Percentiles rank a stretch among this genome's conserved stretches.
Conservation (phyloP, 1,140 invertebrate genomes). For the Chionoecetes opilio region DNA sequence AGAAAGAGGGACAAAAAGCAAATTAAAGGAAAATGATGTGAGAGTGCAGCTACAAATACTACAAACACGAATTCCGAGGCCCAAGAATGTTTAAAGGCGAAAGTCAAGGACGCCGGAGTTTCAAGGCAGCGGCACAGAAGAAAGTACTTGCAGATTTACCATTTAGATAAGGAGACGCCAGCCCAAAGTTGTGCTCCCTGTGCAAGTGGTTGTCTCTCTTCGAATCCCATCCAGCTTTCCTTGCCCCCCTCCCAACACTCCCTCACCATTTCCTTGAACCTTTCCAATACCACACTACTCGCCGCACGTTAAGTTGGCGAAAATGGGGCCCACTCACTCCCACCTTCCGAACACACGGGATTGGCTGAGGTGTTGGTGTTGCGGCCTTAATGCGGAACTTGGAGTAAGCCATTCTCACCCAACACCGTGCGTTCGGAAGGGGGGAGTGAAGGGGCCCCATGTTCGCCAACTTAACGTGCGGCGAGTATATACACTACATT, state of each 20-base stretch:
- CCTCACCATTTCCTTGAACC: not conserved
- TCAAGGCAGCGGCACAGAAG: not conserved
- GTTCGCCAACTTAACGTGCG: no score
- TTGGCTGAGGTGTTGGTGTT: no score
- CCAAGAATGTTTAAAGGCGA: not conserved
- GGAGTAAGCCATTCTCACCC: no score
- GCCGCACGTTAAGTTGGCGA: no score
- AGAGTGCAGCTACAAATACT: not conserved
- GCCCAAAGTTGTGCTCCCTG: not conserved
- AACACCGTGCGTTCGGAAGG: no score
- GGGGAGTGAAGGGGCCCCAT: no score
- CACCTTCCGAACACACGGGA: no score
- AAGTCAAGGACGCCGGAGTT: not conserved
- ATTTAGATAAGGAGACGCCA: not conserved
- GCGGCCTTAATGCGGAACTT: no score
- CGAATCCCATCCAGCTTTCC: not conserved
- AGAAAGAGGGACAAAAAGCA: not conserved
- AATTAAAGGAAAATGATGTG: not conserved
- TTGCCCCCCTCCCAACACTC: not conserved
- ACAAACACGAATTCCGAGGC: not conserved
- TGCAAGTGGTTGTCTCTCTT: not conserved
- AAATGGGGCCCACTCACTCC: no score
- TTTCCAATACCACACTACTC: no score
- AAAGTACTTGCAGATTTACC: constrained; percentile 16
- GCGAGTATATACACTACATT: no score